Base-by-base conservation (phyloP, 1,140 invertebrate genomes). In the Schmidtea mediterranea region DNA sequence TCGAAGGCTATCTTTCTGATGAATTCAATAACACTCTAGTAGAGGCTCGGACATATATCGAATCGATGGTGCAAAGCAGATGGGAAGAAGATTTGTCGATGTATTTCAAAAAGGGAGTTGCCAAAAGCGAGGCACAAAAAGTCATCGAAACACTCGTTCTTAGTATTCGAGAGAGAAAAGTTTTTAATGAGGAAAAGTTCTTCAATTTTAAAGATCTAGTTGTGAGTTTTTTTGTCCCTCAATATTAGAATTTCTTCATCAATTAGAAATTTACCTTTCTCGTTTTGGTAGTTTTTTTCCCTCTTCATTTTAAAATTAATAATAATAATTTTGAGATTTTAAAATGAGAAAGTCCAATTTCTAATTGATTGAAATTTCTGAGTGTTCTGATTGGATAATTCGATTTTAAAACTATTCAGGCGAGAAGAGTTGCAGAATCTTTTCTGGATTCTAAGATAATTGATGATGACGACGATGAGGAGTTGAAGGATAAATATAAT, bases 111-210 rank as follows among this genome's bases (percentile, higher is more conserved):
- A 48, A 48, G 16, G 46, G 46, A 13, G 23, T 48, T 19, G 18
- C 22, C 8, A 15, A 32, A n/a, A 37, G 36, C 9, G 46, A 48
- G 5, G 12, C 23, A n/a, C 15, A 23, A 18, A 48, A 24, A 32
- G 23, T 48, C 13, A 32, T 48, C 5, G 46, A 48, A 48, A 48
- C 36, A 13, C 19, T 48, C 8, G 46, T 48, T 21, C 19, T 45
- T 5, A 19, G 21, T 21, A 22, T 24, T 21, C 43, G 13, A 24
- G 19, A 24, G 9, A 32, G 26, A 10, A 32, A 32, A 32, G 26
- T 32, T 10, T 32, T 32, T 32, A 32, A 32, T 32, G 26, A 32
- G 10, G 26, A 32, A 32, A 32, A 32, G 26, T 32, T 32, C 10
- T 32, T 32, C 26, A 32, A 32, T 32, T 32, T 32, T 32, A 32